Conservation (phyloP, 2,797 vertebrate genomes). For the Podarcis lilfordi region DNA sequence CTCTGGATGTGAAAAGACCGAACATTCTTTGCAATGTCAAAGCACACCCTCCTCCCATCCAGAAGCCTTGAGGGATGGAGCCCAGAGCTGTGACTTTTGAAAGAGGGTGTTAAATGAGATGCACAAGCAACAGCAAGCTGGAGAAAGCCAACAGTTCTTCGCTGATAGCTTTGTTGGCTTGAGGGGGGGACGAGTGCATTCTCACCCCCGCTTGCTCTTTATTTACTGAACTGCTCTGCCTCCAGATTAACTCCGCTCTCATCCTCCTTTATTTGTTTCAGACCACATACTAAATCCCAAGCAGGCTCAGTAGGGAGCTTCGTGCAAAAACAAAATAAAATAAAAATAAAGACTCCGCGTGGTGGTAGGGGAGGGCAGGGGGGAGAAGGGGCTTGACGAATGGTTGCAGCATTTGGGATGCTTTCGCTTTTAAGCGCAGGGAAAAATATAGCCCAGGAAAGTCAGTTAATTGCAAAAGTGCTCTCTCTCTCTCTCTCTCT, state of each 20-base stretch:
- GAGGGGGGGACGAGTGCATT: neutral
- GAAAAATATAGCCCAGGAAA: neutral
- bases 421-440: conserved; percentile 32
- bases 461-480: conserved; percentile 3
- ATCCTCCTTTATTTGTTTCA: conserved; percentile 62
- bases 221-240: conserved; percentile 65
- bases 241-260: conserved; percentile 47
- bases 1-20: conserved; percentile 19
- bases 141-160: conserved; percentile 50
- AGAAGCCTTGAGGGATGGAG: conserved; percentile 1
- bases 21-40: conserved; percentile 42
- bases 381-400: conserved; percentile 30
- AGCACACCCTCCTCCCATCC: conserved; percentile 34
- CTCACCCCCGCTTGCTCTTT: conserved; percentile 13
- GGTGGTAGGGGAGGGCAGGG: neutral
- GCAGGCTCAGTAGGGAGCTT: conserved; percentile 43
- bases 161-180: neutral
- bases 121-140: conserved; percentile 44
- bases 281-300: conserved; percentile 62
- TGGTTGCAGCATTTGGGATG: neutral
- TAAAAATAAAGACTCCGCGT: neutral
- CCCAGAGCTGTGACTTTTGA: conserved; percentile 56
- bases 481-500: neutral
- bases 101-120: conserved; percentile 49
- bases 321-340: conserved; percentile 54